Percentiles rank a stretch among this genome's conserved stretches.
phyloP scores from a whole-genome alignment of 2,888 invertebrate genomes.

The Ecliptopera silaceata region DNA sequence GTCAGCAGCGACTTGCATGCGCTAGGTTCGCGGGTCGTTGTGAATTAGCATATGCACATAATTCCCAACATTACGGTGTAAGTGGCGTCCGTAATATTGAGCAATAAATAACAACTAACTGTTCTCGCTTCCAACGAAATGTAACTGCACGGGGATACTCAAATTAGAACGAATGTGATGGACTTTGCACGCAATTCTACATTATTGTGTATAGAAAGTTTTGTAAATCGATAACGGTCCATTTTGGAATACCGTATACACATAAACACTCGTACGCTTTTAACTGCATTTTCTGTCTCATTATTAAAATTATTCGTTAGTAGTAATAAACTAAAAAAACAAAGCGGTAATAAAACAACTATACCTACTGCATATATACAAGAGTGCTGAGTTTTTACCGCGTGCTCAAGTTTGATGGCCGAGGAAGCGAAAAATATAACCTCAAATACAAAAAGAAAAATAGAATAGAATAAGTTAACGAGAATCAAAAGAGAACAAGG shows the following conservation, averaged over 20 bases:
- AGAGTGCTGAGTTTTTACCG: no score
- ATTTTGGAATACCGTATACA: not conserved
- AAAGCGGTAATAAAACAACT: no score
- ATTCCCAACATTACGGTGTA: slow-evolving; percentile 51
- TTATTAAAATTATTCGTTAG: no score
- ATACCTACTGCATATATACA: no score
- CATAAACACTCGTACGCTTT: no score
- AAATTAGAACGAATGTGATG: slow-evolving; percentile 57
- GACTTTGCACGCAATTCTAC: slow-evolving; percentile 32
- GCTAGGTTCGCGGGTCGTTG: slow-evolving; percentile 40
- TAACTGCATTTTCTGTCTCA: no score
- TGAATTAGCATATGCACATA: slow-evolving; percentile 59
- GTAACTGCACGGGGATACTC: slow-evolving; percentile 39
- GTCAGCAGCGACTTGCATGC: slow-evolving; percentile 20
- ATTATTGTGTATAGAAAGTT: slow-evolving; percentile 26
- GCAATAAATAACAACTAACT: slow-evolving; percentile 59
- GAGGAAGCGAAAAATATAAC: no score
- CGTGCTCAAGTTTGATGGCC: no score
- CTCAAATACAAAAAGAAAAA: no score
- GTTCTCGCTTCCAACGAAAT: slow-evolving; percentile 40
- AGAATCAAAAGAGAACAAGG: no score
- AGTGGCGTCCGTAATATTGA: slow-evolving; percentile 52
- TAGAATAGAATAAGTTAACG: no score
- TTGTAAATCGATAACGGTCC: not conserved
- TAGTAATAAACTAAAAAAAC: no score